Base-by-base conservation (phyloP, 2,797 vertebrate genomes). In the Tachyglossus aculeatus region DNA sequence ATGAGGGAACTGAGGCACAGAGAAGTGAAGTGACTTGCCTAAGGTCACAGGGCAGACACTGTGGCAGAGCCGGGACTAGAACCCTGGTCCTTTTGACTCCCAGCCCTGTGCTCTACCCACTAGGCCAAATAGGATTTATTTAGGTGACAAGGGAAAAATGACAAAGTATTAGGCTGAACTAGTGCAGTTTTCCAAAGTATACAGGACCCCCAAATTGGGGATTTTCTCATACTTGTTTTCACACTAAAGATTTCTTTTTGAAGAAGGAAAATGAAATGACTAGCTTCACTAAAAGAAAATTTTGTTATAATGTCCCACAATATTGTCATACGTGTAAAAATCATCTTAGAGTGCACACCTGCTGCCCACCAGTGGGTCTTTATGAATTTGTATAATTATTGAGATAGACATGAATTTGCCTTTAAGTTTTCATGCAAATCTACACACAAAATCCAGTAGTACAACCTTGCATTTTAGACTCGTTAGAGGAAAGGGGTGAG, bases 401-500 rank as follows among this genome's bases (percentile, higher is more conserved):
- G 47, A 57, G 37, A 52, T 36, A 38, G 19, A 12, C 2, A 67
- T 59, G 29, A 41, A 52, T 71, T 57, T 77, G 32, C 60, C 60
- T 54, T 50, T 43, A 48, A 57, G 59, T 48, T 59, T 75, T 66
- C 56, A 53, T 67, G 71, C 60, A 72, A 68, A 73, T 70, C 38
- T 33, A 54, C 62, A 51, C 37, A 55, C 47, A 40, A 22, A 56
- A 64, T 55, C 16, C 39, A 68, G 50, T 1, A 34, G 29, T 15
- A 38, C 14, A 45, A n/a, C 73, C 59, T 43, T 7, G 4, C 19
- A 56, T 33, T 29, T 40, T 62, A 44, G 58, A 57, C 39, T 47
- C 48, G 43, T 37, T 7, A 41, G 43, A 56, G 47, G 39, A 22
- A 52, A 54, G 37, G 25, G n/a, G n/a, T n/a, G n/a, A n/a, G n/a